Conservation (phyloP, 2,113 vertebrate genomes). For the Dasyprocta punctata region DNA sequence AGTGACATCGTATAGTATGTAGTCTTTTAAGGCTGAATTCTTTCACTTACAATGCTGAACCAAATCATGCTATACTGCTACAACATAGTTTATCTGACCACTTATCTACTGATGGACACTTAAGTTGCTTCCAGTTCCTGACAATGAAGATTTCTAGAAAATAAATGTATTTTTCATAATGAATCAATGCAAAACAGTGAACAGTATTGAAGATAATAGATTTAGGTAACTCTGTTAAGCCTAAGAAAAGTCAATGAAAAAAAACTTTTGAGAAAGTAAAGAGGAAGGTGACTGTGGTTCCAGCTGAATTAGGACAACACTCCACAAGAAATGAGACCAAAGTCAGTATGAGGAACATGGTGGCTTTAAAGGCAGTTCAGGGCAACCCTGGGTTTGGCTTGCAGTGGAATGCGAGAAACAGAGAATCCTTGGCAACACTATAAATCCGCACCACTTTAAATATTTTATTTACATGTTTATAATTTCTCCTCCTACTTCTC, state of each 20-base stretch:
- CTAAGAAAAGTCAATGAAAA: background rate
- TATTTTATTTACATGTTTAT: background rate
- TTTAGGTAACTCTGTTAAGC: background rate
- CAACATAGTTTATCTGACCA: background rate
- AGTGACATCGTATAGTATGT: background rate
- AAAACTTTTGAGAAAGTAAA: background rate
- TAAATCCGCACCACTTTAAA: background rate
- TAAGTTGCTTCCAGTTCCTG: background rate
- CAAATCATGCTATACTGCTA: background rate
- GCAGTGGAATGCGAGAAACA: background rate
- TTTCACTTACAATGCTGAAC: background rate
- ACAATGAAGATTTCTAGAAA: background rate
- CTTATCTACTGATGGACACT: background rate
- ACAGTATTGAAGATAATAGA: background rate
- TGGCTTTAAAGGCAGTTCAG: background rate
- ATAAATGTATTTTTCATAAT: background rate
- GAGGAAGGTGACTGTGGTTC: background rate
- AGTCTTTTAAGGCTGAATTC: background rate
- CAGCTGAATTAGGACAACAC: rapidly evolving
- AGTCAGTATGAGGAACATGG: rapidly evolving
- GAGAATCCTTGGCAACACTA: background rate
- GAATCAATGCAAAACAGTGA: background rate
- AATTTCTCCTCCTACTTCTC: conserved; percentile 6
- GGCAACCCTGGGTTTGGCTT: background rate
- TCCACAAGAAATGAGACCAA: background rate